Conservation (phyloP, 2,113 vertebrate genomes). For the Neolamprologus sp. region DNA sequence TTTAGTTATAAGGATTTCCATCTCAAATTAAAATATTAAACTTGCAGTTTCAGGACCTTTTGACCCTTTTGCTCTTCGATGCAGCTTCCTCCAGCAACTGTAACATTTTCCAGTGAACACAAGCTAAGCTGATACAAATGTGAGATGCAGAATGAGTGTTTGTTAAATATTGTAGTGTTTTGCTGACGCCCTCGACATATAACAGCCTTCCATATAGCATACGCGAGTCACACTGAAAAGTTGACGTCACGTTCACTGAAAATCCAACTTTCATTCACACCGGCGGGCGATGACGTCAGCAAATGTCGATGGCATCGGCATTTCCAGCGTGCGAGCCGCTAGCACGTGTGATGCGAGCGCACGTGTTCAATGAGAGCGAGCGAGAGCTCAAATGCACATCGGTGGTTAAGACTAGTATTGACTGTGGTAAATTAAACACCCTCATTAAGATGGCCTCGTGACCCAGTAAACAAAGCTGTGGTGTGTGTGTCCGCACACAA, state of each 20-base stretch:
- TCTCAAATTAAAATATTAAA: background rate
- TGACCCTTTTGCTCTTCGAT: background rate
- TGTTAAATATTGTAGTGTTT: background rate
- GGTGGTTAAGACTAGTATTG: background rate
- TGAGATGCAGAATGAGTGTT: background rate
- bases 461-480: background rate
- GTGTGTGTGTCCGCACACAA: background rate
- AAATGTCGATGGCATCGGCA: background rate
- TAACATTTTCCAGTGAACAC: background rate
- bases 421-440: slow-evolving; percentile 7
- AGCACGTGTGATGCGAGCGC: background rate
- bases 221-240: accelerated
- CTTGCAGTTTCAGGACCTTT: background rate
- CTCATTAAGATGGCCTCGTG: slow-evolving; percentile 6
- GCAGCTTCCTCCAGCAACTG: background rate
- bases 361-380: background rate
- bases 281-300: background rate
- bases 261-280: background rate
- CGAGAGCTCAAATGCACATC: background rate
- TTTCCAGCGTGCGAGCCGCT: accelerated
- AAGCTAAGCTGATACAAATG: background rate
- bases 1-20: background rate
- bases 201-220: too few species aligned
- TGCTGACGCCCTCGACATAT: background rate
- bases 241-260: background rate